Conservation (phyloP, 2,113 vertebrate genomes). For the Antennarius striatus region DNA sequence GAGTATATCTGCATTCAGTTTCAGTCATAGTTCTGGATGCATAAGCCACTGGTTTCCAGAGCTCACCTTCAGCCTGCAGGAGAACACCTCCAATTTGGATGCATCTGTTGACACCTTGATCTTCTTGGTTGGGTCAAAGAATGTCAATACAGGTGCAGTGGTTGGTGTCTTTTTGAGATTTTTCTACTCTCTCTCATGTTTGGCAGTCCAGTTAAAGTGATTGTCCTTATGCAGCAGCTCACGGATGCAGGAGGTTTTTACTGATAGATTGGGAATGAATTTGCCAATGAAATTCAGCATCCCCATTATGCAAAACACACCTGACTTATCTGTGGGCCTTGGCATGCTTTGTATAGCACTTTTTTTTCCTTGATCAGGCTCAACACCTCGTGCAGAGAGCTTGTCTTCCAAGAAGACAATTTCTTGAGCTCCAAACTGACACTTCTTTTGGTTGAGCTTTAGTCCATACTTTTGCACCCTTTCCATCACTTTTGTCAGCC, state of each 20-base stretch:
- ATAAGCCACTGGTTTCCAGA: background rate
- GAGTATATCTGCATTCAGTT: background rate
- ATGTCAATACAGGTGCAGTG: background rate
- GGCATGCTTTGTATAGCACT: background rate
- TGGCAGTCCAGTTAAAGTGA: background rate
- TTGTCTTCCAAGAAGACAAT: too few species aligned
- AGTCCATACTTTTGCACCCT: too few species aligned
- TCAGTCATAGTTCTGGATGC: background rate
- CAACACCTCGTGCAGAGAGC: too few species aligned
- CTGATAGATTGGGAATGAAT: background rate
- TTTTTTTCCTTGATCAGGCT: too few species aligned
- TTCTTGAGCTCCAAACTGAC: too few species aligned
- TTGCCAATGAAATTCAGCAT: background rate
- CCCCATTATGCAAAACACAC: background rate
- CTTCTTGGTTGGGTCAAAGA: background rate
- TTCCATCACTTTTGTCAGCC: too few species aligned
- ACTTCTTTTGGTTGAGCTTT: too few species aligned
- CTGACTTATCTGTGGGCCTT: background rate
- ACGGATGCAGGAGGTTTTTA: background rate
- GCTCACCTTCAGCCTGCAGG: constrained; percentile 1
- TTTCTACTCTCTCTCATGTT: background rate
- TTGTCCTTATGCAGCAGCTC: background rate
- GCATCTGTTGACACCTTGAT: background rate
- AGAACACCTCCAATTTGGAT: background rate
- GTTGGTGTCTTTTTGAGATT: background rate